phyloP scores from a whole-genome alignment of 2,113 vertebrate genomes.

The Aptenodytes patagonicus region DNA sequence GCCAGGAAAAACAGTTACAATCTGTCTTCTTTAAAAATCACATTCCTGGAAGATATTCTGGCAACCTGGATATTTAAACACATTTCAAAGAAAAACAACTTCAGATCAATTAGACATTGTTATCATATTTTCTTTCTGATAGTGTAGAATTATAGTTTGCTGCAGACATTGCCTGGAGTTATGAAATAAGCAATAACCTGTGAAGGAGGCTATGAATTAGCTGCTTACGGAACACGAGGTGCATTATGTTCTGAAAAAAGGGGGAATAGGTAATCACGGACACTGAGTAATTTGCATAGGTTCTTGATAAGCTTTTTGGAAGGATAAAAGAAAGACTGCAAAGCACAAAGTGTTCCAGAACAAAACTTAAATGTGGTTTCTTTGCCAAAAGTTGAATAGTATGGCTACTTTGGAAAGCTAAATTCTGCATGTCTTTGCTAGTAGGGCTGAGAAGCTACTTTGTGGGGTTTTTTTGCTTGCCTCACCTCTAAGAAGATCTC shows the following conservation, averaged over 20 bases:
- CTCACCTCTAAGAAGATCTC: not conserved
- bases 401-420: not conserved
- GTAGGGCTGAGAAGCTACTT: not conserved
- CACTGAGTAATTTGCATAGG: not conserved
- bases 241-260: not conserved
- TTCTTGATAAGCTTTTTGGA: not conserved
- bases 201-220: not conserved
- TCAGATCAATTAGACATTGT: conserved; percentile 72
- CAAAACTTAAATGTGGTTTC: not conserved
- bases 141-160: not conserved
- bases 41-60: conserved; percentile 81
- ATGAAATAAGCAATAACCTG: not conserved
- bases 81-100: conserved; percentile 78
- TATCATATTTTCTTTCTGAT: conserved; percentile 54
- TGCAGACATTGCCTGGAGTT: not conserved
- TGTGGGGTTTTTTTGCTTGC: not conserved
- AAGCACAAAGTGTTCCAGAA: conserved; percentile 35
- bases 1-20: conserved; percentile 85
- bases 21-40: conserved; percentile 81
- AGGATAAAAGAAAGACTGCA: not conserved
- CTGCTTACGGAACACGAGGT: not conserved
- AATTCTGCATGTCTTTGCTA: not conserved
- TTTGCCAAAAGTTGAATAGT: not conserved
- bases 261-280: not conserved
- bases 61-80: conserved; percentile 81